Evolutionary conservation across 2,113 vertebrate genomes (phyloP).

Genomic region (Clinocottus analis): DNA sequence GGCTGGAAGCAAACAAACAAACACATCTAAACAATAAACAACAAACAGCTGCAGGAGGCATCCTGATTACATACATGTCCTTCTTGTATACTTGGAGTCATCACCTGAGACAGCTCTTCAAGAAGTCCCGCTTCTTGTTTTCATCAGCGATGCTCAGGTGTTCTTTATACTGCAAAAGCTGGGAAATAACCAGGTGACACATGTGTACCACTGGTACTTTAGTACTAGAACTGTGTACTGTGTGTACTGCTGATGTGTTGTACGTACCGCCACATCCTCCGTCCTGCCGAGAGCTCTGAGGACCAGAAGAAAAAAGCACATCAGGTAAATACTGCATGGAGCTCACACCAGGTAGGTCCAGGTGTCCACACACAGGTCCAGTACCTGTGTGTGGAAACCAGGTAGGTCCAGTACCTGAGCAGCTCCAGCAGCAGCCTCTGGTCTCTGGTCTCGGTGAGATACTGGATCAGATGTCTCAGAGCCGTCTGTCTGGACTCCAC

Average conservation of each 20-base stretch:
- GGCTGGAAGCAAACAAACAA: conserved; percentile 76
- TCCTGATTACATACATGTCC: neutral
- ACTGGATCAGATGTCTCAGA: conserved; percentile 91
- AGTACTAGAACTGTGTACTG: neutral
- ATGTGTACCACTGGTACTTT: neutral
- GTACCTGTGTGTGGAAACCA: neutral
- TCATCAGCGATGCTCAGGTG: conserved; percentile 91
- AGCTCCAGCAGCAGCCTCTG: conserved; percentile 91
- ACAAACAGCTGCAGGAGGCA: neutral
- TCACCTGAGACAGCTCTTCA: conserved; percentile 93
- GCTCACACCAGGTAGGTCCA: neutral
- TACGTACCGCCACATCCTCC: conserved; percentile 90
- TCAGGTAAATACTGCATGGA: neutral
- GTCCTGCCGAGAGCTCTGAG: conserved; percentile 87
- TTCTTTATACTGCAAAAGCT: conserved; percentile 94
- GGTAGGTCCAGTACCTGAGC: conserved; percentile 82
- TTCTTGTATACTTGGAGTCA: neutral
- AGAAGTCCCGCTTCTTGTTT: conserved; percentile 90
- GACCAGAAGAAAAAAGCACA: conserved; percentile 4
- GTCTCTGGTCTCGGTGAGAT: conserved; percentile 90
- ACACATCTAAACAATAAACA: neutral
- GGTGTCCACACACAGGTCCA: neutral
- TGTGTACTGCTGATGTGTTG: neutral
- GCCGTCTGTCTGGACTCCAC: conserved; percentile 90
- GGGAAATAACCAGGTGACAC: conserved; percentile 16